Base-by-base conservation (phyloP, 2,113 vertebrate genomes). In the Perca fluviatilis region DNA sequence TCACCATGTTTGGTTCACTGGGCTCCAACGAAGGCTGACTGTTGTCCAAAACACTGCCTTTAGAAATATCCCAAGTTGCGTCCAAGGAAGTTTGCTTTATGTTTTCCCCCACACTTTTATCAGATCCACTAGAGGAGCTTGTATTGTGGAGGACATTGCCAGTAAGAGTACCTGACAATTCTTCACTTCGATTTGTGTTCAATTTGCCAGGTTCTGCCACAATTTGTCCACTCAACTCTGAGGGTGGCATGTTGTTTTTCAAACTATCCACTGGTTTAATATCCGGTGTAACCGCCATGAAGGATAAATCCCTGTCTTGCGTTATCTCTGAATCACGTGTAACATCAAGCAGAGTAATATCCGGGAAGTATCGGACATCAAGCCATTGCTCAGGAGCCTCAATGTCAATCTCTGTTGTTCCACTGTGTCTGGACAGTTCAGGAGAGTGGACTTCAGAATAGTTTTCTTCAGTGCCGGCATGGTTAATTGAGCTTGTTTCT, bases 341-440 rank as follows among this genome's bases (percentile, higher is more conserved):
- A 27, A 80, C 68, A 43, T 93, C 89, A 33, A 92, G 86, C 6
- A 92, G 79, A 61, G 85, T 92, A 33, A 90, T 91, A 67, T 92
- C 90, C 62, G 77, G 71, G 27, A 82, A 91, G 58, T 43, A 77
- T 65, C 40, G 43, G 25, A 65, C 79, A 74, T 77, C 69, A 30
- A 88, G 10, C 66, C 47, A 73, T n/a, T 21, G 47, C 25, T 47
- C 15, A 13, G 23, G 63, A 71, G 57, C 16, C 3, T 43, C 40
- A 43, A 43, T 43, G 40, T 43, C 40, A 43, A 43, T 11, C 40
- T 43, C 40, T 43, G 58, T 27, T 25, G n/a, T 82, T 8, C 2
- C 6, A 23, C 15, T 19, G n/a, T 23, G 71, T 30, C 62, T 61
- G 1, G 49, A 54, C 57, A 65, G n/a, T 53, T 73, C 21, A 51